Base-by-base conservation (phyloP, 2,888 invertebrate species). In the Hedya salicella region DNA sequence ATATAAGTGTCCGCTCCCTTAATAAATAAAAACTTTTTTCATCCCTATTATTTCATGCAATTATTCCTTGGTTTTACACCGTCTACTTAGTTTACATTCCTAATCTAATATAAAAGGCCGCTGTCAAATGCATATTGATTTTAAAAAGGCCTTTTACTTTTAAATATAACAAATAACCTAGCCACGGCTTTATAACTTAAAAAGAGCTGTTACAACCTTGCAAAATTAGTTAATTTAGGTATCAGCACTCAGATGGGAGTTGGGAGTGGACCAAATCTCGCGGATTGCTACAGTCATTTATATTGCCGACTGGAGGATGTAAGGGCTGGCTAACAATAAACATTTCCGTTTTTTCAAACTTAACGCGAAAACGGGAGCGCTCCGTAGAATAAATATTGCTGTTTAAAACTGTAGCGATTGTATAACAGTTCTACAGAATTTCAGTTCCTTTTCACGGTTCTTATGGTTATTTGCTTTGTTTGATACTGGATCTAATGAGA, bases 211-310 rank as follows among this genome's bases (percentile, higher is more conserved):
- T 36, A 8, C 11, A 36, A 36, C 9, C 9, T 11, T 9, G 36
- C 1, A 9, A 36, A 36, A 36, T 8, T 36, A 36, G 9, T 17
- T 40, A 25, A 11, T 42, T 54, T 40, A n/a, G n/a, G n/a, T n/a
- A 21, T 8, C 5, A 21, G 9, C 14, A 19, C 40, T 19, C n/a
- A 11, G 1, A 30, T 25, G 1, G 5, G 2, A 17, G 25, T 25
- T 30, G 16, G 2, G 52, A n/a, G 39, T 54, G 39, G 30, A 42
- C 54, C 30, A 36, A 44, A 50, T 17, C 30, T 16, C 9, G 14
- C 14, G 56, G 40, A 30, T 50, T 30, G 56, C 57, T 50, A 17
- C 21, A 56, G 56, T 49, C 16, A 50, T 64, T 50, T 49, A 42
- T 57, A 52, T 17, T 21, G n/a, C n/a, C n/a, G n/a, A 44, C 52